Base-by-base conservation (phyloP, 2,113 vertebrate species). In the Chitala chitala region DNA sequence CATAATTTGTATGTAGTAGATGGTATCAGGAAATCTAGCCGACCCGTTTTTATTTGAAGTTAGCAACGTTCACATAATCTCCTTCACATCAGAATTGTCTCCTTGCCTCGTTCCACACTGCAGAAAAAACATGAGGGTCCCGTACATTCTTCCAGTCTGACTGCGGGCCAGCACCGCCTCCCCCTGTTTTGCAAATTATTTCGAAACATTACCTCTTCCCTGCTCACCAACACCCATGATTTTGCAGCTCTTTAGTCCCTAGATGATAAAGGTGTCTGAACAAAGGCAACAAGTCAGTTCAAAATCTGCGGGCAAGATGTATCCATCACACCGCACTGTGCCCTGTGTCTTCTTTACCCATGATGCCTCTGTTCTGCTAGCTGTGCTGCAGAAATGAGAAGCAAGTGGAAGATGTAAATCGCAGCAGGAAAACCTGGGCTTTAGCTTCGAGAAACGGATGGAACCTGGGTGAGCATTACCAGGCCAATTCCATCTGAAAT, bases 331-430 rank as follows among this genome's bases (percentile, higher is more conserved):
- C n/a, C n/a, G n/a, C n/a, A n/a, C 24, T 24, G 31, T 46, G 44
- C 50, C 4, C 69, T 20, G 17, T 2, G 50, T 50, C 31, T 31
- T 50, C 4, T 31, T 38, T 17, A 53, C 6, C 15, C 24, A 26
- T 6, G 42, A n/a, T 58, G 50, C 22, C 53, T 33, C 71, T 26
- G 17, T 20, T 7, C 10, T 33, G 29, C 6, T 42, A 36, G 22
- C 63, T 3, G 6, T 20, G 36, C 46, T 31, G 50, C 51, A 48
- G 36, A 33, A 56, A 44, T 33, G 24, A 13, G 31, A 7, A n/a
- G 4, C 50, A 46, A 29, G 68, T 74, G 61, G 29, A 74, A 72
- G 50, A 48, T n/a, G 75, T 78, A 69, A 76, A 81, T 76, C 77
- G 72, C 72, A 40, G 56, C 36, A 50, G 46, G 79, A 20, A 26